Base-by-base conservation (phyloP, 2,113 vertebrate species). In the Seriola dumerili region DNA sequence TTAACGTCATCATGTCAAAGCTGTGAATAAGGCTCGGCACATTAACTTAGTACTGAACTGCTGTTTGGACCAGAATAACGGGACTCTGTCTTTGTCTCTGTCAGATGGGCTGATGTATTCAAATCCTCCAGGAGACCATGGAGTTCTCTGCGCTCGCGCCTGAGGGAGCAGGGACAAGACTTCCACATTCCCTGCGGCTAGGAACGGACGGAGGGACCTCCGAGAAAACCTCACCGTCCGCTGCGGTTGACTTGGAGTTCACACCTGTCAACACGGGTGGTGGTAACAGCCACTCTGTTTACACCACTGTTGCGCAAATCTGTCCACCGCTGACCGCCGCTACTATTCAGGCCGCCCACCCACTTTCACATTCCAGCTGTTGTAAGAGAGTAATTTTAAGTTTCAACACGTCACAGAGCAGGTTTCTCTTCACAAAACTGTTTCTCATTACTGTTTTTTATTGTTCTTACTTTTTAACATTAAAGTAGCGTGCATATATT, bases 81-180 rank as follows among this genome's bases (percentile, higher is more conserved):
- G 9, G 19, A 46, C 1, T 10, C 5, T 73, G 40, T 73, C 4
- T 81, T 36, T 76, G 32, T 70, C n/a, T n/a, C 2, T 61, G 16
- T 78, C 88, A 99, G 98, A 99, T 88, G 98, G 98, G 29, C 87
- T 99, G 85, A 98, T 99, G 97, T n/a, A 96, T 99, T 17, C 97
- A 99, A 14, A 97, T 99, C 98, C 97, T 4, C 96, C 89, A 5
- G n/a, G 97, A 98, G 76, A 97, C 95, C 0, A 99, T 99, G 98
- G 96, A 97, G 80, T n/a, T 93, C 93, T 23, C 93, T 99, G n/a
- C 95, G 97, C 55, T 88, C 95, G 61, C 97, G 97, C 11, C 91
- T 99, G 38, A 95, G 95, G 85, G 96, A 97, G 48, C 97, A 98
- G n/a, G n/a, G 91, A 95, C 94, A n/a, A 1, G 96, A 99, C 90